These are phyloP conservation scores for Pelmatolapia mariae DNA, from an alignment of 2,113 vertebrate species.

Conservation along the genomic window DNA sequence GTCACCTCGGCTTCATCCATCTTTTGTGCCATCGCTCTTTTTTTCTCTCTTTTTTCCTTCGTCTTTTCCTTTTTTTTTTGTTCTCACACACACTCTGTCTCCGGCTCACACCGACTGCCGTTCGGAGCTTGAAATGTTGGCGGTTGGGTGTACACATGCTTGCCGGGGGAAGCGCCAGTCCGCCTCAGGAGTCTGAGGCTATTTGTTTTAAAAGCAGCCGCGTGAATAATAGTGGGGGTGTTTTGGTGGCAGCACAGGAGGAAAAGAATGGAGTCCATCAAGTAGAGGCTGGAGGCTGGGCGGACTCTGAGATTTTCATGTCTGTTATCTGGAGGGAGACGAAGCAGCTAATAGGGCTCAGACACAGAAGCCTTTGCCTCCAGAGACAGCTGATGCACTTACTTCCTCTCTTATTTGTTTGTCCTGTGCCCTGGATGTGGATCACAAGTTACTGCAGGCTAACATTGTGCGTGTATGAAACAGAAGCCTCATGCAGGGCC, in stretches of 20 bases:
- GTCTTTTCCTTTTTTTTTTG: background rate
- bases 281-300: slow-evolving; percentile 46
- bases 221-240: slow-evolving; percentile 38
- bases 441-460: background rate
- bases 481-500: background rate
- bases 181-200: slow-evolving; percentile 26
- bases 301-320: slow-evolving; percentile 58
- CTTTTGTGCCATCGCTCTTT: slow-evolving; percentile 13
- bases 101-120: background rate
- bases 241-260: background rate
- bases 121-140: slow-evolving; percentile 7
- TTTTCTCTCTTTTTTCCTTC: background rate
- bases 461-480: background rate
- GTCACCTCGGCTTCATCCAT: slow-evolving; percentile 43
- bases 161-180: background rate
- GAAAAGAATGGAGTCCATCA: slow-evolving; percentile 44
- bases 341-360: slow-evolving; percentile 54
- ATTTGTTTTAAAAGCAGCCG: slow-evolving; percentile 57
- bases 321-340: slow-evolving; percentile 52
- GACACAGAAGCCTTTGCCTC: slow-evolving; percentile 21
- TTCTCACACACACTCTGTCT: background rate
- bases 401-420: slow-evolving; percentile 22
- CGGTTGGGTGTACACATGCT: slow-evolving; percentile 2
- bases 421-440: slow-evolving; percentile 18
- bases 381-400: slow-evolving; percentile 55